Conservation (phyloP, 2,888 invertebrate species). For the Camptogramma bilineatum region DNA sequence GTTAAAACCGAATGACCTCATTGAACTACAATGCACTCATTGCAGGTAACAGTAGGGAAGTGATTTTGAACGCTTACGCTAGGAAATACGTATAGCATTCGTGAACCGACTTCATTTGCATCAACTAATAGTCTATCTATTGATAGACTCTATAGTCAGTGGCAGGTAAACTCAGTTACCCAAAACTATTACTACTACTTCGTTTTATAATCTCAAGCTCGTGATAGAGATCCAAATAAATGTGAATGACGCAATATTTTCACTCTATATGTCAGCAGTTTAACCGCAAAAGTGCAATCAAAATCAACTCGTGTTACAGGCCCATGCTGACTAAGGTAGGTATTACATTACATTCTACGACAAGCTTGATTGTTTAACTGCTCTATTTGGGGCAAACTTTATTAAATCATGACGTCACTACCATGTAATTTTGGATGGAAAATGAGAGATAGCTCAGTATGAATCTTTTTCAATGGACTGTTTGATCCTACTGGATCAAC, state of each 20-base stretch:
- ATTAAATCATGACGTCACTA: neutral
- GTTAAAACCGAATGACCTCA: constrained; percentile 61
- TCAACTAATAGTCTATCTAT: too few relatives aligned
- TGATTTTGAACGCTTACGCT: constrained; percentile 5
- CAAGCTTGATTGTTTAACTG: neutral
- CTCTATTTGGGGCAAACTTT: neutral
- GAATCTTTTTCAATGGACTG: neutral
- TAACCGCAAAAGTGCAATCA: constrained; percentile 23
- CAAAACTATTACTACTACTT: neutral
- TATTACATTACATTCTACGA: constrained; percentile 10
- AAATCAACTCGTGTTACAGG: constrained; percentile 20
- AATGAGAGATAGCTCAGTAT: neutral
- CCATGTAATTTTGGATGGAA: neutral
- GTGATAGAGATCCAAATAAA: neutral
- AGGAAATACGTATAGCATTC: constrained; percentile 5
- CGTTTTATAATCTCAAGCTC: too few relatives aligned
- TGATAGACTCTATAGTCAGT: too few relatives aligned
- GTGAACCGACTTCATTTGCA: neutral
- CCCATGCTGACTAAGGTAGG: constrained; percentile 10
- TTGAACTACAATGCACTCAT: constrained; percentile 12
- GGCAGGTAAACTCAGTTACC: neutral
- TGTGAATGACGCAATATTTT: constrained; percentile 8
- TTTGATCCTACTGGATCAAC: neutral
- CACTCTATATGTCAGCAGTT: constrained; percentile 19
- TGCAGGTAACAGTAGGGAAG: neutral